Base-by-base conservation (phyloP, 2,888 invertebrate species). In the Omphaloscelis lunosa region DNA sequence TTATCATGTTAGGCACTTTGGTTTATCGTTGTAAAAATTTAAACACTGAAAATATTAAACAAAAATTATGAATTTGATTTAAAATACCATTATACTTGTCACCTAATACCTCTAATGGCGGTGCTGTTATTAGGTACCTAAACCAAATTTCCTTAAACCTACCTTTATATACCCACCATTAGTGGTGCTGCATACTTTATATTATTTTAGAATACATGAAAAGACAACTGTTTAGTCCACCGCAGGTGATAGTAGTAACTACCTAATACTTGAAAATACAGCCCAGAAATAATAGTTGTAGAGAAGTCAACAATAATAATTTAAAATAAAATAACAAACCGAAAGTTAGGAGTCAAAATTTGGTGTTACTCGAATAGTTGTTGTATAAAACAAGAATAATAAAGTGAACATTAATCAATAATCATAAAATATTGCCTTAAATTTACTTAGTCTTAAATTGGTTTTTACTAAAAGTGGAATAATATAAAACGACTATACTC, bases 401-500 rank as follows among this genome's bases (percentile, higher is more conserved):
- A 69, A 45, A 0, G 2, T 56, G 12, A 41, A 58, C 39, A 5
- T 34, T 34, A 59, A 59, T 56, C 62, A 62, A 27, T 20, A 41
- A 63, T 2, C 12, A n/a, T 61, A 67, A 69, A 65, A 56, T 41
- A 56, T 45, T 23, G 29, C 11, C 3, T 56, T n/a, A n/a, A n/a
- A n/a, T 39, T 39, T n/a, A 6, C 8, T n/a, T 34, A 7, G 53
- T 48, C 17, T 23, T 48, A 17, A 48, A 63, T 29, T 41, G 39
- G 65, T 82, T 34, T 58, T 59, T 56, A 34, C 77, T 77, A 70
- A 69, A 80, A 65, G 11, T 20, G 68, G 53, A 11, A 15, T 63
- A 59, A 39, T 53, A 56, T 51, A 59, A 34, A 15, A 23, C 20
- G 4, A 59, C 2, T 69, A 11, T 5, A 0, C 34, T 23, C 27